phyloP scores from a whole-genome alignment of 2,888 invertebrate species.

The Rhynchonema sp. region DNA sequence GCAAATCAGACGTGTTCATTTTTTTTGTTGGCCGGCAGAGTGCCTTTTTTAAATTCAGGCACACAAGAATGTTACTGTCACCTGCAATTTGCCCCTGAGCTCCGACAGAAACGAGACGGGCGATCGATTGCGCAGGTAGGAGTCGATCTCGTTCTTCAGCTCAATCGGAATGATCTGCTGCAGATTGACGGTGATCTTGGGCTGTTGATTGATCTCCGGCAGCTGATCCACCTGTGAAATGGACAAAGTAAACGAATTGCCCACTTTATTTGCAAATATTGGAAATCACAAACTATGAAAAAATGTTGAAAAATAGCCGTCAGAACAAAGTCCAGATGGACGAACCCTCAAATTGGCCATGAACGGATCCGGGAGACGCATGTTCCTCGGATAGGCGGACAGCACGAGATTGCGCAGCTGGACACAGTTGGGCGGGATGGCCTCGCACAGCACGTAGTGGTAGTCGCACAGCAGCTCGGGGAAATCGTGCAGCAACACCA shows the following conservation, averaged over 20 bases:
- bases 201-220: conserved; percentile 23
- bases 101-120: conserved; percentile 36
- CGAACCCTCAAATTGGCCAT: conserved; percentile 77
- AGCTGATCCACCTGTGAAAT: conserved; percentile 22
- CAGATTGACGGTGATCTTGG: conserved; percentile 20
- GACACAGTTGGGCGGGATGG: conserved; percentile 95
- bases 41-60: no score
- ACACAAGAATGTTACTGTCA: no score
- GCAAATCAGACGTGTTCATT: neutral
- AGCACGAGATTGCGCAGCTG: conserved; percentile 92
- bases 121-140: conserved; percentile 56
- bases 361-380: conserved; percentile 95
- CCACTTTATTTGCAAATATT: no score
- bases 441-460: conserved; percentile 96
- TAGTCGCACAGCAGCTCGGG: conserved; percentile 98
- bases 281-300: no score
- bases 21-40: no score
- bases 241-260: no score
- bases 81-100: conserved; percentile 25
- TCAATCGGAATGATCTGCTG: conserved; percentile 16
- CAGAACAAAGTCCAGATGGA: no score
- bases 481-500: conserved; percentile 91
- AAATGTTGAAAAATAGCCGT: no score
- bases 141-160: conserved; percentile 56
- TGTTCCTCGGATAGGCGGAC: conserved; percentile 90